Evolutionary conservation across 2,113 vertebrate genomes (phyloP), one percentile per base, ranked within the genome.

Genomic region (Halcyon malimbica): DNA sequence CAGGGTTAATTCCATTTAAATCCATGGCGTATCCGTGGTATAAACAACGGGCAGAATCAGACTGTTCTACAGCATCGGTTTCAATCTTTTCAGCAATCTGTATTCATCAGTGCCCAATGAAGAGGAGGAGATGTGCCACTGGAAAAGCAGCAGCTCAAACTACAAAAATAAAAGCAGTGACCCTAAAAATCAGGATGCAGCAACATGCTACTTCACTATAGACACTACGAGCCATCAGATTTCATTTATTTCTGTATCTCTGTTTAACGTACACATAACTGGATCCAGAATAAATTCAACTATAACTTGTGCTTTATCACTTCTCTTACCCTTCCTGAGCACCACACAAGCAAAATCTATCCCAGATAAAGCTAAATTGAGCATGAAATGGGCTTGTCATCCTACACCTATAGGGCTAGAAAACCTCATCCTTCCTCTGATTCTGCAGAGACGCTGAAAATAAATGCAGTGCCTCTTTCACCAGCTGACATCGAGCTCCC

Each of bases 1-100:
- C 75, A 13, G 44, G 64, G 71, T 69, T 95, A 95, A 95, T 89
- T 92, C 86, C 80, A 78, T 62, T 87, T 85, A 91, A 95, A 94
- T 68, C 77, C 83, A n/a, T 2, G 13, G 68, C 70, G 39, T 63
- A 84, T 50, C 51, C 11, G 1, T 8, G 39, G 28, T 53, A 82
- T 60, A 89, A 94, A 94, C 44, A 31, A 86, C 0, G 2, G 39
- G 28, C 11, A 29, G 65, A 59, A 75, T 60, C 60, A 54, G 33
- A 41, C 67, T 73, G 75, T 39, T 74, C 5, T 7, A 54, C 56
- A 71, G 68, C 80, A 71, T 35, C 14, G 6, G 46, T 46, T 35
- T 31, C 53, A 46, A 11, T 33, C 44, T 64, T 75, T 64, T 67
- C 73, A 63, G 51, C 57, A 62, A 37, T 63, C 75, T 48, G 7